A percentile compares a stretch with the other conserved stretches of the same genome.
These are phyloP conservation scores for Falcunculus frontatus DNA, from an alignment of 2,113 vertebrate species.

Conservation along the genomic window DNA sequence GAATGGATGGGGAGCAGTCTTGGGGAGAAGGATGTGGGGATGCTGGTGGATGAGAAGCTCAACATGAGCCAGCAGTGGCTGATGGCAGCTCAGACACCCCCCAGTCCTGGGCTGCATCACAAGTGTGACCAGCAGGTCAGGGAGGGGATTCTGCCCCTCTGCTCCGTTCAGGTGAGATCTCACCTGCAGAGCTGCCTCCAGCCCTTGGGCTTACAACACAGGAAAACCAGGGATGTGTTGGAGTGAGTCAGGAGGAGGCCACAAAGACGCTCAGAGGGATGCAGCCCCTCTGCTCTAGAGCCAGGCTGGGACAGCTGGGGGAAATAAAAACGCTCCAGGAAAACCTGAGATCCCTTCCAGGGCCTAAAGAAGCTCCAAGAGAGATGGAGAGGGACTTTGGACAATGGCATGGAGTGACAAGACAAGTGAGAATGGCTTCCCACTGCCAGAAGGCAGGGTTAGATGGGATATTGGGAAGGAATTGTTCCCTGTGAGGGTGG, in stretches of 20 bases:
- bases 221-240: background rate
- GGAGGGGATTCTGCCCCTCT: background rate
- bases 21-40: background rate
- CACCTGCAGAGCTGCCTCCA: background rate
- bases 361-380: background rate
- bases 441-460: background rate
- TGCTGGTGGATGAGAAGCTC: background rate
- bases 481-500: background rate
- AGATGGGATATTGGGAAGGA: background rate
- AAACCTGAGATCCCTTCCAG: background rate
- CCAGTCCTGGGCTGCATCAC: background rate
- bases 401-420: background rate
- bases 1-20: background rate
- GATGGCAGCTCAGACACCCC: background rate
- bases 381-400: background rate
- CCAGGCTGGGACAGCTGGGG: background rate
- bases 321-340: no score
- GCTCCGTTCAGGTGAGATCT: background rate
- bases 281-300: background rate
- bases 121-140: background rate
- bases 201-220: background rate
- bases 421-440: background rate
- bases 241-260: background rate
- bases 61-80: background rate
- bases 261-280: background rate